Percentiles rank a stretch among this genome's conserved stretches.
Evolutionary conservation across 2,888 invertebrate genomes (phyloP).

Genomic region (Cordilura impudica): DNA sequence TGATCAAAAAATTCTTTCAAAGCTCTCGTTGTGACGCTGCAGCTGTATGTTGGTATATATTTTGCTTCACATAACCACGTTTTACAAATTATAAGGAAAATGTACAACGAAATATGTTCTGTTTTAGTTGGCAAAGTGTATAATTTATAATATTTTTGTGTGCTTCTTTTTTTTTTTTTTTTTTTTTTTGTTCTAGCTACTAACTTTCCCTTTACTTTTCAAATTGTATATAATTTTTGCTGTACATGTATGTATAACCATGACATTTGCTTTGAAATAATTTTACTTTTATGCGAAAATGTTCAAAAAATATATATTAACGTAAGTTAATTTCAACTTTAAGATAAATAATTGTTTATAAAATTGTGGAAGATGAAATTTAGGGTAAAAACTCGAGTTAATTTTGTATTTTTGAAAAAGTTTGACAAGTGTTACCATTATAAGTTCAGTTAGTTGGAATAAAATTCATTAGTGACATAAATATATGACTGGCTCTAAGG

Average conservation of each 20-base stretch:
- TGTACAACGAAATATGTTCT: not conserved
- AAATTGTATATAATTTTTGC: slow-evolving; percentile 11
- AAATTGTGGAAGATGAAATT: no score
- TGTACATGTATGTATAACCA: not conserved
- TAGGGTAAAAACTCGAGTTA: no score
- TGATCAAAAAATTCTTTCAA: no score
- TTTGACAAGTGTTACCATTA: no score
- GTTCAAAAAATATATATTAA: not conserved
- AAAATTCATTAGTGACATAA: no score
- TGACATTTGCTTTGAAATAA: slow-evolving; percentile 25
- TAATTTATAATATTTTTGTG: slow-evolving; percentile 33
- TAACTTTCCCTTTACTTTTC: slow-evolving; percentile 3
- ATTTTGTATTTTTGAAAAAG: no score
- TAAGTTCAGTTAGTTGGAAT: no score
- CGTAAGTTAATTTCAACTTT: no score
- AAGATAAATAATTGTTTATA: no score
- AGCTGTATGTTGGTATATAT: not conserved
- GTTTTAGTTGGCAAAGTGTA: slow-evolving; percentile 22
- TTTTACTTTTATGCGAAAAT: slow-evolving; percentile 10
- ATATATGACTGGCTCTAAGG: no score
- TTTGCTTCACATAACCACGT: not conserved
- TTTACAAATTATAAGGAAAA: slow-evolving; percentile 30
- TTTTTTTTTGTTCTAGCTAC: slow-evolving; percentile 3
- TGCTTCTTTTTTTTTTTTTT: not conserved
- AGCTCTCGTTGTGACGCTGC: no score